Percentiles rank a stretch among this genome's conserved stretches.
phyloP scores from a whole-genome alignment of 37 sponge, comb jelly and placozoan species.

The Sycon ciliatum region DNA sequence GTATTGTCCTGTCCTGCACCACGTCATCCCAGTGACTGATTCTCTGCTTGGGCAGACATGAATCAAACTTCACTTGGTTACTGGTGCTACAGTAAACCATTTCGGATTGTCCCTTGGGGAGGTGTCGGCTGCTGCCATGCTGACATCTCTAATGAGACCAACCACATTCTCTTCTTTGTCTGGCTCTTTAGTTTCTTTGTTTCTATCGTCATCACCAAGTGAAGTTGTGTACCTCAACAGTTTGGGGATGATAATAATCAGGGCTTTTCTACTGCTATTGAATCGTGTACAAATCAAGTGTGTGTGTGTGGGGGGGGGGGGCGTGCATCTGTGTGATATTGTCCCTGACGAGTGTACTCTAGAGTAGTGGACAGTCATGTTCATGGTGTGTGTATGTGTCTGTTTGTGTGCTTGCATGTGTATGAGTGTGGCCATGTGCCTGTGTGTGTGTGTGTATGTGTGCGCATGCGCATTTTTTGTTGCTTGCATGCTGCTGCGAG shows the following conservation, averaged over 20 bases:
- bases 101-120: too few relatives aligned
- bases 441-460: constrained; percentile 10
- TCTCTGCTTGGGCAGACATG: background rate
- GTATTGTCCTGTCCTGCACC: background rate
- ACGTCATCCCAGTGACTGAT: background rate
- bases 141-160: too few relatives aligned
- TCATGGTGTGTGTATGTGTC: background rate
- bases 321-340: background rate
- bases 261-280: too few relatives aligned
- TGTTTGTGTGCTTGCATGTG: background rate
- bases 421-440: too few relatives aligned
- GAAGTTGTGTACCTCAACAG: too few relatives aligned
- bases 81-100: too few relatives aligned
- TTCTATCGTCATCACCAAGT: too few relatives aligned
- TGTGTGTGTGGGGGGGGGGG: background rate
- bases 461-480: background rate
- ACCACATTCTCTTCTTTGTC: constrained; percentile 3
- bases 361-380: background rate
- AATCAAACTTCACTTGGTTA: too few relatives aligned
- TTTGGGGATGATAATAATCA: too few relatives aligned
- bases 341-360: background rate
- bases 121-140: too few relatives aligned
- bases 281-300: too few relatives aligned
- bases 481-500: background rate
- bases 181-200: too few relatives aligned